A percentile compares a stretch with the other conserved stretches of the same genome.
phyloP scores from a whole-genome alignment of 2,113 vertebrate genomes.

The Oreotrochilus melanogaster region DNA sequence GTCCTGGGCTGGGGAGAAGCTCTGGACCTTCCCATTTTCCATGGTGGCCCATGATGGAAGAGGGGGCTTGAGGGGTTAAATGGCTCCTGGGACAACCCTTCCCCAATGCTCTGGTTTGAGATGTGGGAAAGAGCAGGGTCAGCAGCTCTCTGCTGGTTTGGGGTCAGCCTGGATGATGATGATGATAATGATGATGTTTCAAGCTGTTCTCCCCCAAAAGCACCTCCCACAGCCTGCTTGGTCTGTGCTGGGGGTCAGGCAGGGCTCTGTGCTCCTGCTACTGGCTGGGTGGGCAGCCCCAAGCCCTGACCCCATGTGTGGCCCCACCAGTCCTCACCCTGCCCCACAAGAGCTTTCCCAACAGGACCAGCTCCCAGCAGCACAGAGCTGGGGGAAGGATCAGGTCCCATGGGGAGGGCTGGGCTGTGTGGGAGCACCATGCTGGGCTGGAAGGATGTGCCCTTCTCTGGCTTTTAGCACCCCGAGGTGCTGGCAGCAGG shows the following conservation, averaged over 20 bases:
- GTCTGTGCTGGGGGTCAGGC: rapidly evolving
- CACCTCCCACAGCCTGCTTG: neutral
- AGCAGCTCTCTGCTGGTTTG: neutral
- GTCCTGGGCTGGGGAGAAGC: neutral
- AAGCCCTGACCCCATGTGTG: rapidly evolving
- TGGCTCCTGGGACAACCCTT: neutral
- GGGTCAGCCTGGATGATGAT: neutral
- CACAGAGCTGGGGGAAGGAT: rapidly evolving
- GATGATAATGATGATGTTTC: neutral
- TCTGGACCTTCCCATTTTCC: neutral
- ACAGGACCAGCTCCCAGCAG: rapidly evolving
- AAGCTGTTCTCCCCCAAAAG: neutral
- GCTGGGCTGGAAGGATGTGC: neutral
- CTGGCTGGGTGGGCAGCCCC: neutral
- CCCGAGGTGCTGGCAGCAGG: rapidly evolving
- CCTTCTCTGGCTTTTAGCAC: neutral
- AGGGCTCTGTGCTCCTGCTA: neutral
- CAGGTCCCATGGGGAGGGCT: rapidly evolving
- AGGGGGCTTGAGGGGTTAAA: neutral
- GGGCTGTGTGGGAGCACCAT: rapidly evolving
- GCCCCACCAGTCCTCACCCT: neutral
- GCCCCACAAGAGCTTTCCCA: neutral
- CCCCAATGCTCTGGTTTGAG: neutral
- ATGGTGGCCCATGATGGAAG: rapidly evolving
- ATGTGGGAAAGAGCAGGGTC: rapidly evolving